Evolutionary conservation across 2,888 invertebrate genomes (phyloP), one percentile per base, ranked within the genome.

Genomic region (Chloroclystis v-ata): DNA sequence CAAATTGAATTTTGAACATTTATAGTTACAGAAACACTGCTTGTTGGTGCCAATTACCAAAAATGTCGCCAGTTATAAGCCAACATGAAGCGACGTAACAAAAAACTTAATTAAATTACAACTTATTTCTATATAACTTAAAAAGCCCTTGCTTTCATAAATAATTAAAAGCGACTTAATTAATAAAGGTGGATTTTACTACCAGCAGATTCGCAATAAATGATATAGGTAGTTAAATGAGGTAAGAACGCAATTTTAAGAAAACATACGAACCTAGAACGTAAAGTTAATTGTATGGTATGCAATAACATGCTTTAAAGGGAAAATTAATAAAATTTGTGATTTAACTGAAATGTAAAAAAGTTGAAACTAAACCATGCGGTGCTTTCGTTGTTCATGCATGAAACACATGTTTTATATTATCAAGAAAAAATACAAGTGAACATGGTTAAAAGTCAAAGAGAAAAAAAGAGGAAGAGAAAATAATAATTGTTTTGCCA

Each of bases 1-100:
- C n/a, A n/a, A n/a, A n/a, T n/a, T n/a, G n/a, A n/a, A n/a, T n/a
- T n/a, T n/a, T n/a, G n/a, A n/a, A 20, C 2, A 20, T 20, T 20
- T 20, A 20, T 20, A 20, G 20, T 20, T 20, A 4, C 5, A 20
- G 3, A n/a, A n/a, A n/a, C n/a, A n/a, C 10, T 20, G n/a, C n/a
- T 33, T 47, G 47, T 57, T 57, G 53, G 61, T 65, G 63, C 59
- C 63, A 65, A 57, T 43, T 53, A 52, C 49, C 52, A 53, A 59
- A n/a, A 53, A 70, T 73, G 68, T 72, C 72, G 71, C 74, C 73
- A 75, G 72, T 56, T 57, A 58, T 58, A 74, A 73, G 71, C 71
- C 56, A 56, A 61, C 62, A 67, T 63, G 49, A 72, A 69, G 69
- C 65, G 59, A 60, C 61, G 40, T 46, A 30, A 38, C 43, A 47